Conservation (phyloP, 2,797 vertebrate species). For the Anolis apletophallus region DNA sequence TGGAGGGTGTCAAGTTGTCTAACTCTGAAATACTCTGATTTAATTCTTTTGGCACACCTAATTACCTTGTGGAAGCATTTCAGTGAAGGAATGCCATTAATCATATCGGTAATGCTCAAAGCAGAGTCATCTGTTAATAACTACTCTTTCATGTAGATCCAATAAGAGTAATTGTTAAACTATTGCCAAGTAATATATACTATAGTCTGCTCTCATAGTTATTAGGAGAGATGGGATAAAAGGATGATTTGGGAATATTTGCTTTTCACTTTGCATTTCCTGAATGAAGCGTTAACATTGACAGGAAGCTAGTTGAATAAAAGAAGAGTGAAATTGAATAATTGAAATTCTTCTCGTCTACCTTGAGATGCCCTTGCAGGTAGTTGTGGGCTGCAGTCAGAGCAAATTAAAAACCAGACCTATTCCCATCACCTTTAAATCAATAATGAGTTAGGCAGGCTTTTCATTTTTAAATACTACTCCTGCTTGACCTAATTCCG, state of each 20-base stretch:
- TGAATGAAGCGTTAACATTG: neutral
- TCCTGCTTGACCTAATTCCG: constrained; percentile 16
- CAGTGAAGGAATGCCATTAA: neutral
- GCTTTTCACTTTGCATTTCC: neutral
- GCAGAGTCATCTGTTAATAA: neutral
- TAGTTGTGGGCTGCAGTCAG: constrained; percentile 10
- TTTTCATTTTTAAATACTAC: constrained; percentile 38
- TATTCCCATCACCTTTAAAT: constrained; percentile 29
- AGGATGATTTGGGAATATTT: neutral
- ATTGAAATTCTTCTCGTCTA: constrained; percentile 31
- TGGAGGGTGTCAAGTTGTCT: neutral
- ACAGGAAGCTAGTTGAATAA: constrained; percentile 15
- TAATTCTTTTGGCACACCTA: neutral
- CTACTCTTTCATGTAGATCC: neutral
- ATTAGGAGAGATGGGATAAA: neutral
- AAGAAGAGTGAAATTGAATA: constrained; percentile 29
- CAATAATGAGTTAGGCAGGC: constrained; percentile 30
- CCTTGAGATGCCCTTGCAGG: constrained; percentile 24
- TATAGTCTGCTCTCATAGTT: neutral
- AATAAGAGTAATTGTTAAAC: neutral
- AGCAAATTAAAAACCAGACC: constrained; percentile 34
- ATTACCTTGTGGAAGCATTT: neutral
- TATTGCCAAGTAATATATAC: neutral
- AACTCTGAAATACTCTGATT: neutral
- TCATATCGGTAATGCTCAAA: neutral